A percentile compares a stretch with the other conserved stretches of the same genome.
Evolutionary conservation across 2,888 invertebrate genomes (phyloP).

Genomic region (Cepaea hortensis): DNA sequence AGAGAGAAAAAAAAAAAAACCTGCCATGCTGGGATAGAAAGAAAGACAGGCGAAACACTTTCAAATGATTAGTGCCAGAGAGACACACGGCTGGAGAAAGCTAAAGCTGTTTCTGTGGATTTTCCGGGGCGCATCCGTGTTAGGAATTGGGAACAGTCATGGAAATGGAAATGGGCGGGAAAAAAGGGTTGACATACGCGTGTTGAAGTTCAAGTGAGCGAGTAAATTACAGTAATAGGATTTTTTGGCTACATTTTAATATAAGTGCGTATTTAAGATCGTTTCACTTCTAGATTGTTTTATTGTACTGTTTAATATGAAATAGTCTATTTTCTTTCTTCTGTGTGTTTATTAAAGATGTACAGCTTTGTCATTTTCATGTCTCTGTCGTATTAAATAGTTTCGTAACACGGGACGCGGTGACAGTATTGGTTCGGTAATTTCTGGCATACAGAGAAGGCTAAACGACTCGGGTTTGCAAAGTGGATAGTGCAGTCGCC

Average conservation of each 20-base stretch:
- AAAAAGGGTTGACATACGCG: background rate
- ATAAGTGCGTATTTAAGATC: constrained; percentile 2
- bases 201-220: background rate
- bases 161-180: background rate
- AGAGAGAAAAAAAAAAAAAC: background rate
- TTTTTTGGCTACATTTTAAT: background rate
- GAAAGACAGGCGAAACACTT: background rate
- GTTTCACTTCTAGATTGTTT: background rate
- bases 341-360: no score
- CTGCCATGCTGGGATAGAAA: background rate
- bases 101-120: background rate
- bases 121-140: no score
- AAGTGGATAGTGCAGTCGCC: no score
- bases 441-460: no score
- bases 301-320: background rate
- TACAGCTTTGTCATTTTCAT: no score
- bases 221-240: constrained; percentile 10
- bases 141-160: background rate
- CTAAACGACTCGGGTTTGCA: no score
- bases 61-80: background rate
- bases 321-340: background rate
- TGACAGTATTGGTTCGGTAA: no score
- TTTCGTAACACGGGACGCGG: no score
- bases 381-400: no score
- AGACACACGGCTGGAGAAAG: background rate